Evolutionary conservation across 2,113 vertebrate genomes (phyloP).

Genomic region (Ciconia stormi): DNA sequence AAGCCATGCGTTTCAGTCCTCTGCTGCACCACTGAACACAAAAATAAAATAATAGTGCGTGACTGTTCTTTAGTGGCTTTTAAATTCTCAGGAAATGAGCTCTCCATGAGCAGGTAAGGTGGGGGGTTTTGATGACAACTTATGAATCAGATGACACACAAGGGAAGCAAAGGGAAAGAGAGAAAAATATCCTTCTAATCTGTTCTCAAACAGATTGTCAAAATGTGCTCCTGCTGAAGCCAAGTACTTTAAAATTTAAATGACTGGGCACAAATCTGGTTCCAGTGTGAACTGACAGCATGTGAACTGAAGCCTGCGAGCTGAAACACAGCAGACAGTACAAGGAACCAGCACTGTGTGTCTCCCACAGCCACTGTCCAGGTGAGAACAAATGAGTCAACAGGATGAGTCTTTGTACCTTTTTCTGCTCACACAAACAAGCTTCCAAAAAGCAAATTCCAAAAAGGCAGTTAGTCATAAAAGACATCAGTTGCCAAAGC

Average conservation of each 20-base stretch:
- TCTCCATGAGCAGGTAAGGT: background rate
- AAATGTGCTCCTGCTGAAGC: background rate
- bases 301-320: background rate
- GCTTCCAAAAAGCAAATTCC: background rate
- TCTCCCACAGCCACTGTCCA: background rate
- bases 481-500: background rate
- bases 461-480: background rate
- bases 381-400: background rate
- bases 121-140: background rate
- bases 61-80: background rate
- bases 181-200: background rate
- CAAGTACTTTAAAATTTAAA: background rate
- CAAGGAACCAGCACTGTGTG: background rate
- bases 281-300: background rate
- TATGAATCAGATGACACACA: background rate
- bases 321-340: background rate
- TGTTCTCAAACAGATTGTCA: background rate
- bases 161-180: background rate
- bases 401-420: background rate
- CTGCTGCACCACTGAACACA: background rate
- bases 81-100: constrained; percentile 34
- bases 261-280: background rate
- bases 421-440: background rate
- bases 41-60: background rate
- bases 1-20: constrained; percentile 10